A percentile compares a stretch with the other conserved stretches of the same genome.
phyloP scores from a whole-genome alignment of 2,888 invertebrate genomes.

The Girardia tigrina region DNA sequence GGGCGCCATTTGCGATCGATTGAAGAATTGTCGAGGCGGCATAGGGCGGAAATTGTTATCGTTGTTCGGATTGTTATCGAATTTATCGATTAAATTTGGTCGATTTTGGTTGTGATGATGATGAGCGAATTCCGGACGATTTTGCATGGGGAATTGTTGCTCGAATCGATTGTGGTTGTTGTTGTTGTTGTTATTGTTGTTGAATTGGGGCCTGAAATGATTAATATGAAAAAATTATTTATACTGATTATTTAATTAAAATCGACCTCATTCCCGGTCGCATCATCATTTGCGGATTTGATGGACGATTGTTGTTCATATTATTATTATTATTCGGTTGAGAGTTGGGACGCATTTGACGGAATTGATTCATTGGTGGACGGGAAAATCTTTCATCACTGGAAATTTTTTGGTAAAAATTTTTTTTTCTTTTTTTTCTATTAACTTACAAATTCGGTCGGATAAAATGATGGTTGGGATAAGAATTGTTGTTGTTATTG shows the following conservation, averaged over 20 bases:
- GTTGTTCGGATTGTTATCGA: background rate
- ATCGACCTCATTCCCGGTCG: background rate
- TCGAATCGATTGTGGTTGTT: slow-evolving; percentile 16
- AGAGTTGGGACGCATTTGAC: too few species aligned
- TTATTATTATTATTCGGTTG: too few species aligned
- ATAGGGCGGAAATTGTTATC: background rate
- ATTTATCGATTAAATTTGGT: background rate
- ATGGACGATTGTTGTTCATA: too few species aligned
- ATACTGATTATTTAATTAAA: background rate
- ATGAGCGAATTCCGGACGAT: background rate
- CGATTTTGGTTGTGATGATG: background rate
- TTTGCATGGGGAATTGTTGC: background rate
- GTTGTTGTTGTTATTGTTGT: too few species aligned
- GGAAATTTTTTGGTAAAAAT: background rate
- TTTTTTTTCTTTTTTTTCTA: background rate
- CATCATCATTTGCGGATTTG: background rate
- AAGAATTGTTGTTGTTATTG: background rate
- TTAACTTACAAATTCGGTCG: slow-evolving; percentile 18
- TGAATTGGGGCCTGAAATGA: background rate
- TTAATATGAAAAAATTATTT: too few species aligned
- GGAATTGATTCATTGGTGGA: too few species aligned
- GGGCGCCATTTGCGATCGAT: background rate
- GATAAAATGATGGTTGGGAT: background rate
- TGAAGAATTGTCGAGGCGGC: background rate
- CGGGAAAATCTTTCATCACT: slow-evolving; percentile 10